These are phyloP conservation scores for Malthinus flaveolus DNA, from an alignment of 2,888 invertebrate genomes.

Conservation along the genomic window DNA sequence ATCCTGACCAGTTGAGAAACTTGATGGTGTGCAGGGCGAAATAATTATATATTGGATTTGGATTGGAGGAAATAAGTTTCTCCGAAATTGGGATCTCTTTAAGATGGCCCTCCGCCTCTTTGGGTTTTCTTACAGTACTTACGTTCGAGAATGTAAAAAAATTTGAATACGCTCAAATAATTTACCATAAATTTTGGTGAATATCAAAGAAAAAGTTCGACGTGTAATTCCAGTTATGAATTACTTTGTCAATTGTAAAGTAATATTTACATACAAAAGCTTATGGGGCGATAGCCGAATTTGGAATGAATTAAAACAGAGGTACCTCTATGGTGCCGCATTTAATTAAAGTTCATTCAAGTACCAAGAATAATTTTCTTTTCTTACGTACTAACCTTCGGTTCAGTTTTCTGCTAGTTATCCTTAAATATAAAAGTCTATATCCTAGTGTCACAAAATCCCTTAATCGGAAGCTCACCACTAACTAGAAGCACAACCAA, in stretches of 20 bases:
- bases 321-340: too few species aligned
- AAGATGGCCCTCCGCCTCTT: too few species aligned
- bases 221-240: neutral
- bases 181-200: neutral
- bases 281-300: neutral
- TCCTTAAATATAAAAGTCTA: neutral
- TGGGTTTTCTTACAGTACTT: too few species aligned
- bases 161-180: too few species aligned
- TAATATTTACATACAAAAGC: constrained; percentile 14
- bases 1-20: too few species aligned
- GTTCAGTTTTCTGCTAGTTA: neutral
- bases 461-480: neutral
- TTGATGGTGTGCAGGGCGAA: too few species aligned
- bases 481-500: neutral
- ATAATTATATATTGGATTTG: too few species aligned
- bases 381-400: constrained; percentile 1
- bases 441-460: constrained; percentile 4
- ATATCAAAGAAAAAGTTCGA: neutral
- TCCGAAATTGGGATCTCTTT: too few species aligned
- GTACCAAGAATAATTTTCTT: neutral
- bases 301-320: too few species aligned
- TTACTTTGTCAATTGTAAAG: neutral
- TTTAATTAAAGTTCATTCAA: too few species aligned
- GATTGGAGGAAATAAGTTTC: too few species aligned
- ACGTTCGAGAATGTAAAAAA: too few species aligned